A percentile compares a stretch with the other conserved stretches of the same genome.
Evolutionary conservation across 2,113 vertebrate species (phyloP).

Genomic region (Myotis yumanensis): DNA sequence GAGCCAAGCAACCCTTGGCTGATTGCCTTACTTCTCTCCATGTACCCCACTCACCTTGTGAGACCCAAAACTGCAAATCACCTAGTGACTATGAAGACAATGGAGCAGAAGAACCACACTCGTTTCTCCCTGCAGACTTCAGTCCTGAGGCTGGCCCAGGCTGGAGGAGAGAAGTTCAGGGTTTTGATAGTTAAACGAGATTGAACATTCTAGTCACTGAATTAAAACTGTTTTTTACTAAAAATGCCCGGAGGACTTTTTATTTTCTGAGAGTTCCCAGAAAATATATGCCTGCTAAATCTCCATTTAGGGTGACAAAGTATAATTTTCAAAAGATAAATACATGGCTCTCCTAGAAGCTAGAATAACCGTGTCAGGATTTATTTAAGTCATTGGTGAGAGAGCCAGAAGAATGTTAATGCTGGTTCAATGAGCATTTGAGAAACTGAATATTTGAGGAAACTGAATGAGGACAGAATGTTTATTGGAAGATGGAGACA

Average conservation of each 20-base stretch:
- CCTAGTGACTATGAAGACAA: not conserved
- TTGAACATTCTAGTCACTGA: not conserved
- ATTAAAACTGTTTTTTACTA: not conserved
- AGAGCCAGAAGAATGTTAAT: not conserved
- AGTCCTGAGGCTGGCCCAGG: not conserved
- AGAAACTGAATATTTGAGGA: conserved; percentile 5
- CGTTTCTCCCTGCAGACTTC: not conserved
- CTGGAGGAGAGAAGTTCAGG: not conserved
- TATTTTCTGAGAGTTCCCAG: conserved; percentile 14
- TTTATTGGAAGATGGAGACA: not conserved
- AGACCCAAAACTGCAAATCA: not conserved
- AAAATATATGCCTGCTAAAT: not conserved
- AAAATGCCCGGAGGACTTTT: conserved; percentile 1
- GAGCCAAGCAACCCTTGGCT: not conserved
- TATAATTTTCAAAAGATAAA: conserved; percentile 31
- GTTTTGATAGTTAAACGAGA: not conserved
- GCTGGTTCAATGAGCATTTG: not conserved
- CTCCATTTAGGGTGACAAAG: not conserved
- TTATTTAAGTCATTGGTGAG: not conserved
- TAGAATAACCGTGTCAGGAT: not conserved
- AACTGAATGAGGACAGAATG: not conserved
- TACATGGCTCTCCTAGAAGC: not conserved
- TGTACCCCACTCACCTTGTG: no score
- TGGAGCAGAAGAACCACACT: not conserved
- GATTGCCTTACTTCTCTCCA: not conserved